Percentiles rank a stretch among this genome's conserved stretches.
phyloP scores from a whole-genome alignment of 2,113 vertebrate species.

The Chloropsis cyanopogon region DNA sequence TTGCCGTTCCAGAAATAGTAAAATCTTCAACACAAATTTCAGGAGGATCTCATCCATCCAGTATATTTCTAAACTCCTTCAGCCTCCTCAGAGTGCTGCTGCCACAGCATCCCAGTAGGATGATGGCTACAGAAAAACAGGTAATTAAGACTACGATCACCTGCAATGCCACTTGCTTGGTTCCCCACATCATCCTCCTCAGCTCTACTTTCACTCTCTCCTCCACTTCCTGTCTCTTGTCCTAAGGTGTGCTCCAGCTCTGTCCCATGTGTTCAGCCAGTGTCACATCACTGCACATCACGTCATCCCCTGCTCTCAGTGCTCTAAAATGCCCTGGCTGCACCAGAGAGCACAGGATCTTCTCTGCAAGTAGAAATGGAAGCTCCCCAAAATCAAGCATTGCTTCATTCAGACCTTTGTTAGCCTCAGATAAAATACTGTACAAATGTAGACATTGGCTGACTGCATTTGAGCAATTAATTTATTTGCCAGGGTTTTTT shows the following conservation, averaged over 20 bases:
- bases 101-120: not conserved
- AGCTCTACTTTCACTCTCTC: not conserved
- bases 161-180: not conserved
- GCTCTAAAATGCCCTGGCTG: rapidly evolving
- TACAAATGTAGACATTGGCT: not conserved
- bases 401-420: not conserved
- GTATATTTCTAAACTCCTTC: not conserved
- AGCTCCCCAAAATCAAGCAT: not conserved
- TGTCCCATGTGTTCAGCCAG: not conserved
- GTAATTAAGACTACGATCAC: not conserved
- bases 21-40: not conserved
- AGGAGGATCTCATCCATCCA: not conserved
- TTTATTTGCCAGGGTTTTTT: not conserved
- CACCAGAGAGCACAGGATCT: not conserved
- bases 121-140: not conserved
- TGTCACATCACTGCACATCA: rapidly evolving
- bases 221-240: not conserved
- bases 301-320: rapidly evolving
- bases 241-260: not conserved
- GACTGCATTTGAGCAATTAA: not conserved
- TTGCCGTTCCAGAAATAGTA: not conserved
- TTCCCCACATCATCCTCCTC: not conserved
- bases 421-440: not conserved
- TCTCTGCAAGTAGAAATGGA: not conserved
- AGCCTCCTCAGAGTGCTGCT: not conserved